Conservation (phyloP, 2,888 invertebrate genomes). For the Melanchra persicariae region DNA sequence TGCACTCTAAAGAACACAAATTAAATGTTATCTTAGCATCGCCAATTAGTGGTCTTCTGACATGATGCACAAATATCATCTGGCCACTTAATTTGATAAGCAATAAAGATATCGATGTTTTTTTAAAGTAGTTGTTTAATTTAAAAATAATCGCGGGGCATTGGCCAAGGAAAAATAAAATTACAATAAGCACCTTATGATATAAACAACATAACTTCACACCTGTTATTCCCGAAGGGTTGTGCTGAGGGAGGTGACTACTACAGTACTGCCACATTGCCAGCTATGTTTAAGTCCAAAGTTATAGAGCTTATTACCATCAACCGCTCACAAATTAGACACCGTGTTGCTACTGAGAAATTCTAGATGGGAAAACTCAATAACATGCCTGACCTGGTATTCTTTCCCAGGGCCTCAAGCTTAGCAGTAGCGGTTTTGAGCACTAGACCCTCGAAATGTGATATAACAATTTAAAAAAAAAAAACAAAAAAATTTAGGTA, state of each 20-base stretch:
- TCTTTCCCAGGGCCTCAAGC: not conserved
- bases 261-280: no score
- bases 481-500: slow-evolving; percentile 35
- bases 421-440: no score
- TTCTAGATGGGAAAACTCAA: no score
- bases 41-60: not conserved
- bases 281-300: no score
- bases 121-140: not conserved
- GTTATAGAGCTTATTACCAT: no score
- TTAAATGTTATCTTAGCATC: not conserved
- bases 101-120: not conserved
- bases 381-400: no score
- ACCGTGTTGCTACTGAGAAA: no score
- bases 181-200: not conserved
- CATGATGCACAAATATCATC: not conserved
- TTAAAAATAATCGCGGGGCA: not conserved
- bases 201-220: not conserved
- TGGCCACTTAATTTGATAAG: not conserved
- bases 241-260: no score
- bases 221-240: no score
- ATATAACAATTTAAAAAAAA: no score
- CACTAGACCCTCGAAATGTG: no score
- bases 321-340: no score
- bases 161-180: not conserved
- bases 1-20: slow-evolving; percentile 6